These are phyloP conservation scores for Pedionomus torquatus DNA, from an alignment of 2,113 vertebrate genomes.

Conservation along the genomic window DNA sequence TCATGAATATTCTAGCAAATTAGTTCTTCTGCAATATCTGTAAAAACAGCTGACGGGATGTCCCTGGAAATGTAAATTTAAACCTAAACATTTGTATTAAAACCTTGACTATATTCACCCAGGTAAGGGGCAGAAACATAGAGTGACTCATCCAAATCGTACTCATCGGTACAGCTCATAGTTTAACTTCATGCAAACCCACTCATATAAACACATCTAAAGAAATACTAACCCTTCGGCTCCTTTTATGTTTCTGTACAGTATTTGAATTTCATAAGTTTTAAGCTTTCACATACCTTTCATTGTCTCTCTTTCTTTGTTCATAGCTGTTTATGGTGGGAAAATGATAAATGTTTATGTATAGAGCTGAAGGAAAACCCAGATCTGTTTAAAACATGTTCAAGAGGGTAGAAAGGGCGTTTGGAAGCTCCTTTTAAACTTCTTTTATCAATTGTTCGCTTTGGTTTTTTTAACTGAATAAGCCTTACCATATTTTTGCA, in stretches of 20 bases:
- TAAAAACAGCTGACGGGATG: background rate
- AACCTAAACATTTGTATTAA: background rate
- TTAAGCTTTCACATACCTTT: background rate
- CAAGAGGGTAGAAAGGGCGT: background rate
- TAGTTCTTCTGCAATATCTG: background rate
- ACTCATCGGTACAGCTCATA: background rate
- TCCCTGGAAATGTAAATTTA: background rate
- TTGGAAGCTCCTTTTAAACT: background rate
- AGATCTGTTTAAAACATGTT: background rate
- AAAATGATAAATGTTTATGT: background rate
- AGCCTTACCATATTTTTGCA: background rate
- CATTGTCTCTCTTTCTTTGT: background rate
- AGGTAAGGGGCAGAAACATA: background rate
- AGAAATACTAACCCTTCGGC: background rate
- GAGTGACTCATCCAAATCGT: background rate
- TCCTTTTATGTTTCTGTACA: background rate
- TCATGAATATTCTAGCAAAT: background rate
- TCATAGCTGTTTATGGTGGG: background rate
- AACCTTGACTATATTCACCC: background rate
- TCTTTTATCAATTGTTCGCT: background rate
- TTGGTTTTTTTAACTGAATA: background rate
- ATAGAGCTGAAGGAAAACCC: background rate
- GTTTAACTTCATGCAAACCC: background rate
- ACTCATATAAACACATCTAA: background rate
- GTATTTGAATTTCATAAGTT: background rate